phyloP scores from a whole-genome alignment of 2,888 invertebrate genomes.

The Megaustenia siamemsis region DNA sequence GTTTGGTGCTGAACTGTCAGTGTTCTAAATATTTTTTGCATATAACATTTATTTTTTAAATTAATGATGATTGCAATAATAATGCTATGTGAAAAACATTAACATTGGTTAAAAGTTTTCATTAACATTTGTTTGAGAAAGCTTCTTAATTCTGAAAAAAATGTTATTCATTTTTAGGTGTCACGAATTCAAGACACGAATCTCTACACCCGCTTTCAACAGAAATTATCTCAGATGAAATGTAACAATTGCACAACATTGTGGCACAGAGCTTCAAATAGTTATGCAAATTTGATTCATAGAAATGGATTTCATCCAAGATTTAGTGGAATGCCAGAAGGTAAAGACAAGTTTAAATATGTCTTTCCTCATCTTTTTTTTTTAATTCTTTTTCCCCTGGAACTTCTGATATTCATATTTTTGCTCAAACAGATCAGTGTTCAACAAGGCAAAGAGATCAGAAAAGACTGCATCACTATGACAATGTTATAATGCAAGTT shows the following conservation, averaged over 20 bases:
- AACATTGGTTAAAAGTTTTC: background rate
- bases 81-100: background rate
- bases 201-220: background rate
- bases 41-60: too few relatives aligned
- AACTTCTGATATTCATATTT: too few relatives aligned
- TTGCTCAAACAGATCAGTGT: too few relatives aligned
- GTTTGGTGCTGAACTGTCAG: too few relatives aligned
- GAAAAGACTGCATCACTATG: too few relatives aligned
- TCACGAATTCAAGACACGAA: background rate
- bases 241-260: background rate
- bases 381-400: background rate
- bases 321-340: slow-evolving; percentile 36
- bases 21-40: too few relatives aligned
- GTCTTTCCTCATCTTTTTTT: background rate
- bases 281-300: background rate
- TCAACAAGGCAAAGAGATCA: too few relatives aligned
- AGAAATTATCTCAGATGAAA: background rate
- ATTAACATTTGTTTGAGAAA: background rate
- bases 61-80: background rate
- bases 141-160: background rate
- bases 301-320: slow-evolving; percentile 37
- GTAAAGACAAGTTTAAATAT: background rate
- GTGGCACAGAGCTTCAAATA: slow-evolving; percentile 25
- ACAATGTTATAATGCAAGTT: too few relatives aligned
- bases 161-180: background rate